These are phyloP conservation scores for Frieseomelitta varia DNA, from an alignment of 1,140 invertebrate genomes.

Conservation along the genomic window DNA sequence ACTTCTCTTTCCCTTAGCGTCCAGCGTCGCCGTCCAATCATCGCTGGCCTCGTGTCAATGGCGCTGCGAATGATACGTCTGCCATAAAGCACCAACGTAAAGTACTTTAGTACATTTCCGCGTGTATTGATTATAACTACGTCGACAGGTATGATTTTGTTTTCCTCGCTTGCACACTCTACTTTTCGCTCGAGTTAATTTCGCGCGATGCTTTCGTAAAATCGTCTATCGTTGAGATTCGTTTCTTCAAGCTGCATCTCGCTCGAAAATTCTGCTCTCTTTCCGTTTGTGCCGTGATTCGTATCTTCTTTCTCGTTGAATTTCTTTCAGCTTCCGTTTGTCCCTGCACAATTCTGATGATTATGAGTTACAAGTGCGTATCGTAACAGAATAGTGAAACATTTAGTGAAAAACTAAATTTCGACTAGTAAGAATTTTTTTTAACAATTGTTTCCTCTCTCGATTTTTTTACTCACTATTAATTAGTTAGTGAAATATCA, in stretches of 20 bases:
- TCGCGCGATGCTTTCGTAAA: too few species aligned
- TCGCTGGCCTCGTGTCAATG: constrained; percentile 46
- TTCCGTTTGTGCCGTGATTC: not conserved
- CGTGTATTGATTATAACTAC: too few species aligned
- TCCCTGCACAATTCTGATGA: too few species aligned
- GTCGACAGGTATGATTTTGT: not conserved
- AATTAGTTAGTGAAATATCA: too few species aligned
- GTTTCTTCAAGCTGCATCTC: not conserved
- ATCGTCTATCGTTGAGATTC: too few species aligned
- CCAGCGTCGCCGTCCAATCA: constrained; percentile 48
- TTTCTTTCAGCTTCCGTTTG: not conserved
- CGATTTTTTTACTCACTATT: too few species aligned
- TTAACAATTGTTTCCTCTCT: not conserved
- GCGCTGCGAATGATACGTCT: constrained; percentile 76
- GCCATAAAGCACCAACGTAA: constrained; percentile 64
- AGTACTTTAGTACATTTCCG: constrained; percentile 11
- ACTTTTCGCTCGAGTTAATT: not conserved
- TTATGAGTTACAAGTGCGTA: too few species aligned
- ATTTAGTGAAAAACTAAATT: too few species aligned
- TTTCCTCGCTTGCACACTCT: not conserved
- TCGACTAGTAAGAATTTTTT: not conserved
- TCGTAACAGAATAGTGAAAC: too few species aligned
- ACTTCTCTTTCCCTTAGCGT: constrained; percentile 47
- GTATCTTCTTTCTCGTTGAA: not conserved
- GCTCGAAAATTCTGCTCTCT: not conserved